phyloP scores from a whole-genome alignment of 2,888 invertebrate species.

The Drosophila robusta region DNA sequence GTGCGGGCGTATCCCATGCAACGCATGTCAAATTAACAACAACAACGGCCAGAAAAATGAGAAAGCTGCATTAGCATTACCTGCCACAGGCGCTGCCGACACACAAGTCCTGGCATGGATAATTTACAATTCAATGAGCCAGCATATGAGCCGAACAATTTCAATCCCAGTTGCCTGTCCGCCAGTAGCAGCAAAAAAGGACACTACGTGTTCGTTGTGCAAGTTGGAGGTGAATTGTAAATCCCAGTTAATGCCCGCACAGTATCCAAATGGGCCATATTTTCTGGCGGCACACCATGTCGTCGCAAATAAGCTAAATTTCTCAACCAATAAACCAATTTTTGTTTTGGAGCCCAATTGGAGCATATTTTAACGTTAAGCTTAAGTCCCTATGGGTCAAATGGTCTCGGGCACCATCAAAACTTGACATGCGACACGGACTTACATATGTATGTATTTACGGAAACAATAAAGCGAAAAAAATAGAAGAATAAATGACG shows the following conservation, averaged over 20 bases:
- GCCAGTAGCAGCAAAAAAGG: neutral
- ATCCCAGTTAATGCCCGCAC: neutral
- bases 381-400: slow-evolving; percentile 2
- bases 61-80: slow-evolving; percentile 23
- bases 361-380: slow-evolving; percentile 7
- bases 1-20: slow-evolving; percentile 11
- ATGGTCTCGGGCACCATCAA: slow-evolving; percentile 2
- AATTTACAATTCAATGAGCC: slow-evolving; percentile 32
- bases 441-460: slow-evolving; percentile 9
- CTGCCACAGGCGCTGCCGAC: slow-evolving; percentile 13
- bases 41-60: slow-evolving; percentile 18
- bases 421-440: slow-evolving; percentile 2
- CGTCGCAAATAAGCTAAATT: slow-evolving; percentile 7
- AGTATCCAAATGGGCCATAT: neutral
- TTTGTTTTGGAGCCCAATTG: slow-evolving; percentile 2
- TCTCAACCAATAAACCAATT: slow-evolving; percentile 12
- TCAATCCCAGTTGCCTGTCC: neutral
- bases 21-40: neutral
- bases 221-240: neutral
- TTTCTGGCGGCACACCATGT: neutral
- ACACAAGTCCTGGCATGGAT: slow-evolving; percentile 9
- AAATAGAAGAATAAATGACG: neutral
- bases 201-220: neutral
- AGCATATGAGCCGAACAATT: neutral
- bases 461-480: neutral